Percentiles rank a stretch among this genome's conserved stretches.
Evolutionary conservation across 2,888 invertebrate species (phyloP).

Genomic region (Callimorpha dominula): DNA sequence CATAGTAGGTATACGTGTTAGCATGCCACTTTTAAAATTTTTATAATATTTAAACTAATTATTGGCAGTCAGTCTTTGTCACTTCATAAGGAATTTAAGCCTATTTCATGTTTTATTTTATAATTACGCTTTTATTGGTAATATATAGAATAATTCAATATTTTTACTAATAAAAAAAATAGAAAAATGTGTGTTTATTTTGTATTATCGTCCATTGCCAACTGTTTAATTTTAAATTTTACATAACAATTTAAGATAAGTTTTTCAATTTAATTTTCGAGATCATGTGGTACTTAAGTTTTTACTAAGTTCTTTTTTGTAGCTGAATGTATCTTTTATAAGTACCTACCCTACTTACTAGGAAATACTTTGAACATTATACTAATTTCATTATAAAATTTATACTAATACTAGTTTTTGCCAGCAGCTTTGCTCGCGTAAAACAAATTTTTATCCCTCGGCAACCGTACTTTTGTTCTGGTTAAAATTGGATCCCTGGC

Average conservation of each 20-base stretch:
- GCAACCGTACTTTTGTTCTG: too few species aligned
- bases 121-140: not conserved
- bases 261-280: too few species aligned
- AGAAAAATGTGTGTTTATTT: not conserved
- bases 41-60: not conserved
- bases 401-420: not conserved
- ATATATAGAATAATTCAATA: not conserved
- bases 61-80: not conserved
- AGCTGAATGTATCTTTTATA: not conserved
- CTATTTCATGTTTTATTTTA: constrained; percentile 10
- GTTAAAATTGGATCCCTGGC: too few species aligned
- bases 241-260: not conserved
- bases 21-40: not conserved
- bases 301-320: not conserved
- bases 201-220: not conserved
- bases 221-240: not conserved
- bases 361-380: not conserved
- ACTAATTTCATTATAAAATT: not conserved
- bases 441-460: too few species aligned
- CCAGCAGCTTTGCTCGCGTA: too few species aligned
- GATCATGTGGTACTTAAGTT: not conserved
- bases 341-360: not conserved
- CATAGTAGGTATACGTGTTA: constrained; percentile 1
- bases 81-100: not conserved
- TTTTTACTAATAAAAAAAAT: not conserved